These are phyloP conservation scores for Trilocha varians DNA, from an alignment of 2,888 invertebrate species.

Conservation along the genomic window DNA sequence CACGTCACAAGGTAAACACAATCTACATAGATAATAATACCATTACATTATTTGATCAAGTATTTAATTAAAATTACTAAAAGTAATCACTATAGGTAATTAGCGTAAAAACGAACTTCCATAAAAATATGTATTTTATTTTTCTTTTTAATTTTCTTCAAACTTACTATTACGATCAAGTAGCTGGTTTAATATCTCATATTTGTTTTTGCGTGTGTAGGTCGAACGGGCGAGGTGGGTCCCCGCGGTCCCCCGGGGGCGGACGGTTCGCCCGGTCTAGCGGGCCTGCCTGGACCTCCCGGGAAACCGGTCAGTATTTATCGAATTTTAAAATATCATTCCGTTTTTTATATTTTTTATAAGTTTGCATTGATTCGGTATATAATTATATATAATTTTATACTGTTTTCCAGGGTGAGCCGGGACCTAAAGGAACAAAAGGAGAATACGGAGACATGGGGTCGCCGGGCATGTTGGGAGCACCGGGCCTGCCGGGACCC, in stretches of 20 bases:
- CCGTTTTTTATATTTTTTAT: not conserved
- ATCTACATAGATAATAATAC: no score
- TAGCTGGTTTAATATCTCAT: no score
- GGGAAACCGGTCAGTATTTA: slow-evolving; percentile 79
- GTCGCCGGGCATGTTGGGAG: slow-evolving; percentile 94
- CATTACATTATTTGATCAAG: no score
- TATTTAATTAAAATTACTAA: no score
- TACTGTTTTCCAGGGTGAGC: slow-evolving; percentile 77
- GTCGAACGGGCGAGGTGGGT: slow-evolving; percentile 83
- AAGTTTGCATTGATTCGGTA: no score
- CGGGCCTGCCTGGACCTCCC: slow-evolving; percentile 91
- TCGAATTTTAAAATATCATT: no score
- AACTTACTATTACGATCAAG: no score
- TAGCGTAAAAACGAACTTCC: no score
- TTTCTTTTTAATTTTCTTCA: no score
- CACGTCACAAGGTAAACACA: not conserved
- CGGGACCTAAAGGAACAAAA: slow-evolving; percentile 90
- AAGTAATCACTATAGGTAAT: no score
- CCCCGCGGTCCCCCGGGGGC: slow-evolving; percentile 82
- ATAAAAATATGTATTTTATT: no score
- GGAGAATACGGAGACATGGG: slow-evolving; percentile 94
- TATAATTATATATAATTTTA: no score
- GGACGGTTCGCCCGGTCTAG: slow-evolving; percentile 82
- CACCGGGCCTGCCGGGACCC: slow-evolving; percentile 87
- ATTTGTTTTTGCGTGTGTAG: slow-evolving; percentile 66